Evolutionary conservation across 1,140 invertebrate species (phyloP).

Genomic region (Drosophila sproati): DNA sequence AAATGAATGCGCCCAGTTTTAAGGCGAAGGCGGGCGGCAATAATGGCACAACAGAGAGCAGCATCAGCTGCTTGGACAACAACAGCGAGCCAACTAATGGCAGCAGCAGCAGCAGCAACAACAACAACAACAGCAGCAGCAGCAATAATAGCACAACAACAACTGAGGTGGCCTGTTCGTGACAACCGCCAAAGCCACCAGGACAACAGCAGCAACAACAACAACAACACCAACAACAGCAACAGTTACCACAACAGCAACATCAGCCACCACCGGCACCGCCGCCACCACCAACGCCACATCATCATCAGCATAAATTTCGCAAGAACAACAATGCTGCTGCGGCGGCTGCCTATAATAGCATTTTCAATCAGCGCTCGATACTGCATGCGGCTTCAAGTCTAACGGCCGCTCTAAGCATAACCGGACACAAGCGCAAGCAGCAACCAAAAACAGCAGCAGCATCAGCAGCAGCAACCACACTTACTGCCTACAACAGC

Average conservation of each 20-base stretch:
- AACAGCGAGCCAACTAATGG: slow-evolving; percentile 54
- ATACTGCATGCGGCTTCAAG: slow-evolving; percentile 67
- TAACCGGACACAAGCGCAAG: slow-evolving; percentile 72
- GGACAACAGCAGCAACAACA: slow-evolving; percentile 38
- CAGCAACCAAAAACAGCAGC: slow-evolving; percentile 43
- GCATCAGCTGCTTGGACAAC: slow-evolving; percentile 11
- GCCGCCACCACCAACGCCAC: slow-evolving; percentile 26
- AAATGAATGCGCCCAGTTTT: slow-evolving; percentile 73
- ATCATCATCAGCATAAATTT: slow-evolving; percentile 77
- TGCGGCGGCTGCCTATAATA: slow-evolving; percentile 80
- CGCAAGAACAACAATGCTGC: slow-evolving; percentile 83
- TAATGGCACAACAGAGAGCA: slow-evolving; percentile 55
- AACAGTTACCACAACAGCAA: slow-evolving; percentile 40
- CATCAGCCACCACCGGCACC: slow-evolving; percentile 51
- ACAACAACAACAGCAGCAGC: slow-evolving; percentile 40
- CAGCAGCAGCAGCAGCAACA: slow-evolving; percentile 48
- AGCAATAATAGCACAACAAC: slow-evolving; percentile 56
- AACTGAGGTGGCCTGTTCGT: slow-evolving; percentile 83
- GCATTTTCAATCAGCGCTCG: slow-evolving; percentile 81
- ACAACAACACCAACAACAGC: slow-evolving; percentile 54
- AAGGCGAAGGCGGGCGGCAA: slow-evolving; percentile 42
- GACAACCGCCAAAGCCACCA: slow-evolving; percentile 76
- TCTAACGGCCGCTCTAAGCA: slow-evolving; percentile 74
- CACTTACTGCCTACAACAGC: slow-evolving; percentile 39
- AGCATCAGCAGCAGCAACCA: slow-evolving; percentile 39